Evolutionary conservation across 2,888 invertebrate species (phyloP).

Genomic region (Alentia gelatinosa): DNA sequence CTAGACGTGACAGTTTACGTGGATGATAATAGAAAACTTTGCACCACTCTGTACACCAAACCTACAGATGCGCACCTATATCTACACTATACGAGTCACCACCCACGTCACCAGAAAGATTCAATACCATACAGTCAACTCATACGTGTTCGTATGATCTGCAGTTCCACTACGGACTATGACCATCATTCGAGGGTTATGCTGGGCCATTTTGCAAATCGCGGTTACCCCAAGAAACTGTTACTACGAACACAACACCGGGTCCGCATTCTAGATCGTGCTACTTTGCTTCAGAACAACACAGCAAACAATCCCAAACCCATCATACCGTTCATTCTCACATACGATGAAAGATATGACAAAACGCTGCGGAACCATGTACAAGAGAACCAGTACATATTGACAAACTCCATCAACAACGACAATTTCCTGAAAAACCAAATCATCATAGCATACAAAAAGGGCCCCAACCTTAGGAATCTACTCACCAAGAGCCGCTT

Average conservation of each 20-base stretch:
- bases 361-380: not conserved
- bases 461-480: not conserved
- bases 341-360: not conserved
- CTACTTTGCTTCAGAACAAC: too few species aligned
- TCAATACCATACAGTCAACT: not conserved
- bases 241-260: not conserved
- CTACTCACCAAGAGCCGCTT: not conserved
- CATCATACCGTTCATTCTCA: not conserved
- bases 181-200: not conserved
- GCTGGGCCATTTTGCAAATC: not conserved
- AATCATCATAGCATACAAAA: not conserved
- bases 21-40: not conserved
- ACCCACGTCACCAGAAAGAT: not conserved
- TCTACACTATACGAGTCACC: not conserved
- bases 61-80: slow-evolving; percentile 14
- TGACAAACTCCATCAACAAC: not conserved
- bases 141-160: not conserved
- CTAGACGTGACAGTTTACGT: not conserved
- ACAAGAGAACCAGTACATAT: not conserved
- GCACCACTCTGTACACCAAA: not conserved
- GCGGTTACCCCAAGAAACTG: not conserved
- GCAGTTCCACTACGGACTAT: not conserved
- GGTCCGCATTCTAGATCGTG: not conserved
- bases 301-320: not conserved
- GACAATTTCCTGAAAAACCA: not conserved